Base-by-base conservation (phyloP, 2,113 vertebrate species). In the Bubalus kerabau region DNA sequence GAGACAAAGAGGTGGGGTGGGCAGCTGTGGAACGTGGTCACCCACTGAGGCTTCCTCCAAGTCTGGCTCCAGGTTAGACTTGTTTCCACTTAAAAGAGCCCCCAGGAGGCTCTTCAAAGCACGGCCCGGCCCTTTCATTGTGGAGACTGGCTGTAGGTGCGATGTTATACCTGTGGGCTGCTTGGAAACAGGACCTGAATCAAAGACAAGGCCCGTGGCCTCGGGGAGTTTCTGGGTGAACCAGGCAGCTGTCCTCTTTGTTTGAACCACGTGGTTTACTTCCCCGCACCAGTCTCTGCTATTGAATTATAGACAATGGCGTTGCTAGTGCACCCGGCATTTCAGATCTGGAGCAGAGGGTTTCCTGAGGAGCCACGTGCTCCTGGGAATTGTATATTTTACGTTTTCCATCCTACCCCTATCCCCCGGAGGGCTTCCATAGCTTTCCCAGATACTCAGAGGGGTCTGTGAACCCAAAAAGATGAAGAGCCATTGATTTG, bases 241-340 rank as follows among this genome's bases (percentile, higher is more conserved):
- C 0, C 9, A 2, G 40, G 76, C 52, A 40, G 59, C 56, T 30
- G 3, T 8, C 52, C 52, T 88, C 85, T 78, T 43, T 28, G 48
- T 82, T 43, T 93, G 14, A 40, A n/a, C 36, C 56, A 26, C 50
- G 54, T 46, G 59, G 24, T 11, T 28, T 4, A 17, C 19, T 71
- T 56, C 64, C 48, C 32, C 5, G 3, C 26, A 36, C 16, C 12
- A 36, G 76, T 60, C 43, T 95, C 80, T 92, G 32, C 36, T 67
- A 1, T 0, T 59, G 80, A 83, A 50, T 87, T 90, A 43, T 46
- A 36, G 32, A 89, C 43, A 89, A 24, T 0, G 6, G 12, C 71
- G 0, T 3, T 74, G 59, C 16, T 26, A 16, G 40, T 0, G 0
- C 43, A 32, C 40, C 71, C 78, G 1, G 1, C 32, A 15, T n/a